A percentile compares a stretch with the other conserved stretches of the same genome.
These are phyloP conservation scores for Corydoras sp. DNA, from an alignment of 2,113 vertebrate species.

Conservation along the genomic window DNA sequence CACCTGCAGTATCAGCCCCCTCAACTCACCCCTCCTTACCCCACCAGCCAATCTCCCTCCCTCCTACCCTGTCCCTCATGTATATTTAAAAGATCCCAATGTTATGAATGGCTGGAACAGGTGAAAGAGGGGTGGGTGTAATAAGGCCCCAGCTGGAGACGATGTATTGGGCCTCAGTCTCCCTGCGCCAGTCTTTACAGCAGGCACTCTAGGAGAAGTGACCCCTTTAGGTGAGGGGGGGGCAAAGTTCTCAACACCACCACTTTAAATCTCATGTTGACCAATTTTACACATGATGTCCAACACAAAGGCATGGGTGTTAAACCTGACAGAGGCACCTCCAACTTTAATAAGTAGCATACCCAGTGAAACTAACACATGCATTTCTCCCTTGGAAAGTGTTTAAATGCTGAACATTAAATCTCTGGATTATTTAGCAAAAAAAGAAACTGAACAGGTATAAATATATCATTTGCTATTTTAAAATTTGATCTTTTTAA, in stretches of 20 bases:
- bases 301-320: conserved; percentile 80
- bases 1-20: conserved; percentile 88
- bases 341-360: conserved; percentile 95
- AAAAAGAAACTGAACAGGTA: too few species aligned
- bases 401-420: too few species aligned
- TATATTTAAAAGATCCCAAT: conserved; percentile 98
- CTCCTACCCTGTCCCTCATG: conserved; percentile 73
- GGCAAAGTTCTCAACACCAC: conserved; percentile 69
- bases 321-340: conserved; percentile 78
- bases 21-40: conserved; percentile 27
- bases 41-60: conserved; percentile 51
- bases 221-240: conserved; percentile 70
- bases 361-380: conserved; percentile 98
- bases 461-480: too few species aligned
- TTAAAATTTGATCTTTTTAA: too few species aligned
- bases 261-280: conserved; percentile 89
- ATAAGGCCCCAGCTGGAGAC: conserved; percentile 98
- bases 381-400: conserved; percentile 62
- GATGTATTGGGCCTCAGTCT: conserved; percentile 86
- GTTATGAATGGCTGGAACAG: conserved; percentile 94
- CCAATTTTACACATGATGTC: conserved; percentile 98
- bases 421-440: too few species aligned
- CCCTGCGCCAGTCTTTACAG: conserved; percentile 89
- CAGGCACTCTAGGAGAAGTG: conserved; percentile 85
- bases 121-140: conserved; percentile 78